A percentile compares a stretch with the other conserved stretches of the same genome.
Conservation (phyloP, 2,888 invertebrate species). For the Sympetrum striolatum region DNA sequence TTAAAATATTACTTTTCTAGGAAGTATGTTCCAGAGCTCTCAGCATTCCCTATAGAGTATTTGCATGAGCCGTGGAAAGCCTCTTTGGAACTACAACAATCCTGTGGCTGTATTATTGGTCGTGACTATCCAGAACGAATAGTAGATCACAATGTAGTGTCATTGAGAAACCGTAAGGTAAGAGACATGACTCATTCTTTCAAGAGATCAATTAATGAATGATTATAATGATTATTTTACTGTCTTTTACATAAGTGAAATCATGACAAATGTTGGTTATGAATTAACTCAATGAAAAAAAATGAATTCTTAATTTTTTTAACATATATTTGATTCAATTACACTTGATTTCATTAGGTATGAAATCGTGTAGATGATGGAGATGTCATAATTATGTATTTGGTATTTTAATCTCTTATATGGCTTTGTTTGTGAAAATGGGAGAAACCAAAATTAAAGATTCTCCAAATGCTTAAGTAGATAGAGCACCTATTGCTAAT, state of each 20-base stretch:
- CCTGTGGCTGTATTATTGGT: conserved; percentile 70
- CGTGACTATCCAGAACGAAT: conserved; percentile 73
- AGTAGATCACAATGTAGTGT: conserved; percentile 67
- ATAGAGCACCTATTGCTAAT: too few relatives aligned
- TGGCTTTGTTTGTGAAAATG: too few relatives aligned
- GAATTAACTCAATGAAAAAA: too few relatives aligned
- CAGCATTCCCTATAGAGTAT: conserved; percentile 66
- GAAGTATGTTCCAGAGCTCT: conserved; percentile 72
- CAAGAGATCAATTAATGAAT: neutral
- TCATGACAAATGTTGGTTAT: neutral
- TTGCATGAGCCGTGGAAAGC: conserved; percentile 79
- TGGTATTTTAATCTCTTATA: too few relatives aligned
- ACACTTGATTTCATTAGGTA: too few relatives aligned
- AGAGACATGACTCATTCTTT: neutral
- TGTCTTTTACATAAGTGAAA: neutral
- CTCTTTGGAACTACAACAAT: conserved; percentile 68
- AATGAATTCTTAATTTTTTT: too few relatives aligned
- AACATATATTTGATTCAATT: too few relatives aligned
- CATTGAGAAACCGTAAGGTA: conserved; percentile 64
- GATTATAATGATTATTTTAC: neutral
- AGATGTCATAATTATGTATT: too few relatives aligned
- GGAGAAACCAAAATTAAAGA: too few relatives aligned
- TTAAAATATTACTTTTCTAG: conserved; percentile 53
- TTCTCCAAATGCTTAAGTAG: too few relatives aligned
- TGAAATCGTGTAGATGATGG: too few relatives aligned